These are phyloP conservation scores for Phallusia fumigata DNA, from an alignment of 23 tunicate genomes.

Conservation along the genomic window DNA sequence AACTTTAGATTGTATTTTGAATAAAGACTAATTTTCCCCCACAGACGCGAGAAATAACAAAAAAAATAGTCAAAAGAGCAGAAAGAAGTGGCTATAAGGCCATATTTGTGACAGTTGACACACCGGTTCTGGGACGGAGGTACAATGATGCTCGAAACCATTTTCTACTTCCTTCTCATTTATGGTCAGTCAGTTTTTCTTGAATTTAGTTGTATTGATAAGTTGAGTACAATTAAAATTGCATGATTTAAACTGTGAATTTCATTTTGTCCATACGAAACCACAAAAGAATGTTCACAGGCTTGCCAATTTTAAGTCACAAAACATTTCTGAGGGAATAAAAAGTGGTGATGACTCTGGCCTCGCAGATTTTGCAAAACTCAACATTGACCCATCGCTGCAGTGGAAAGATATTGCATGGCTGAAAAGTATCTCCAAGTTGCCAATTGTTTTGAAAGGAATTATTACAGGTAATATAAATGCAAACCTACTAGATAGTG, in stretches of 20 bases:
- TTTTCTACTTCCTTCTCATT: constrained; percentile 58
- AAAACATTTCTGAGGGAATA: neutral
- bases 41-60: constrained; percentile 57
- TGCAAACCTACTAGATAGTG: too few species aligned
- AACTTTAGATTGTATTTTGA: too few species aligned
- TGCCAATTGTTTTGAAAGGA: constrained; percentile 79
- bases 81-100: constrained; percentile 53
- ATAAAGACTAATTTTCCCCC: neutral
- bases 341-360: constrained; percentile 32
- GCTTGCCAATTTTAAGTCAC: constrained; percentile 22
- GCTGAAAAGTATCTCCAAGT: constrained; percentile 56
- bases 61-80: constrained; percentile 58
- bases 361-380: constrained; percentile 42
- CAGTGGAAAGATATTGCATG: constrained; percentile 71
- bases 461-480: constrained; percentile 57
- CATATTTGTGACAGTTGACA: constrained; percentile 74
- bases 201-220: too few species aligned
- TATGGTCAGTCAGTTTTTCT: constrained; percentile 19
- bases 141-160: constrained; percentile 64
- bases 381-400: constrained; percentile 38
- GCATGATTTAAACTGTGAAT: too few species aligned
- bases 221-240: too few species aligned
- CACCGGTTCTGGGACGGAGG: constrained; percentile 56
- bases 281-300: neutral
- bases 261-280: too few species aligned